Percentiles rank a stretch among this genome's conserved stretches.
phyloP scores from a whole-genome alignment of 2,113 vertebrate species.

The Muntiacus muntjak region DNA sequence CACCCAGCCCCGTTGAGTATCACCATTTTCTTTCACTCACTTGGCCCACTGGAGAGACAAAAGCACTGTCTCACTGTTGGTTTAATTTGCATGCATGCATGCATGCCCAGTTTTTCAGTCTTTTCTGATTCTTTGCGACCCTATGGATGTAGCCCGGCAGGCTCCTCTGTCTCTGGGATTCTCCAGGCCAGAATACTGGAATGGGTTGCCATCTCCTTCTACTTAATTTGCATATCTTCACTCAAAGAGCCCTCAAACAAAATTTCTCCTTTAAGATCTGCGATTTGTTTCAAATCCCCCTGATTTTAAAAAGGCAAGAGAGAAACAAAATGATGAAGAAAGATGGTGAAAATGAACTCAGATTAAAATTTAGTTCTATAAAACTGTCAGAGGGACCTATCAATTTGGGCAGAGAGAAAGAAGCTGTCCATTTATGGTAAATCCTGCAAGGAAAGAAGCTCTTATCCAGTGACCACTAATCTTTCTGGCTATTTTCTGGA shows the following conservation, averaged over 20 bases:
- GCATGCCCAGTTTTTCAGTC: neutral
- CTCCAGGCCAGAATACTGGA: neutral
- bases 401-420: neutral
- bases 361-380: neutral
- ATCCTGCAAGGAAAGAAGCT: neutral
- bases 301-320: conserved; percentile 29
- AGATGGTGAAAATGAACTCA: neutral
- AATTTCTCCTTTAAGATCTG: conserved; percentile 7
- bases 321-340: neutral
- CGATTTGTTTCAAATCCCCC: conserved; percentile 34
- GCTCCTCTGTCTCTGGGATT: neutral
- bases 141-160: neutral
- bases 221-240: conserved; percentile 17
- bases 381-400: neutral
- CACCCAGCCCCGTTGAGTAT: neutral
- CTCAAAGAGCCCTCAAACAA: neutral
- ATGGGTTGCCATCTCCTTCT: neutral
- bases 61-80: neutral
- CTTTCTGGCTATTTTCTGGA: neutral
- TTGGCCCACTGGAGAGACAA: neutral
- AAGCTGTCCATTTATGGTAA: neutral
- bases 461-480: neutral
- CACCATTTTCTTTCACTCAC: neutral
- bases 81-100: conserved; percentile 8
- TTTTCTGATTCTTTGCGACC: neutral